These are phyloP conservation scores for Paracentrotus lividus DNA, from an alignment of 53 echinoderm and acorn worm genomes.

Conservation along the genomic window DNA sequence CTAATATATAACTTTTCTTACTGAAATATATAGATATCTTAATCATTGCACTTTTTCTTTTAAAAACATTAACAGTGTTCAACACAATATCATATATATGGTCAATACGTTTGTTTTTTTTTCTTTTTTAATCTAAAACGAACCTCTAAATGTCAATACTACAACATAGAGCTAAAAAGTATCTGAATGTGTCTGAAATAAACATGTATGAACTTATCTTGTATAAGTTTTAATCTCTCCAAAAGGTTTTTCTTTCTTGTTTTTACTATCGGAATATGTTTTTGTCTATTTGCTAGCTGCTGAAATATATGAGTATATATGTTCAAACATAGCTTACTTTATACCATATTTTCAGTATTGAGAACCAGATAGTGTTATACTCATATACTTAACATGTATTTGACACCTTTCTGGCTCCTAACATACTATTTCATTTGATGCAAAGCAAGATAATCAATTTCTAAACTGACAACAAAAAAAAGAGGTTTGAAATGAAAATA, in stretches of 20 bases:
- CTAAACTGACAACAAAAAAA: no score
- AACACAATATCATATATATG: constrained; percentile 36
- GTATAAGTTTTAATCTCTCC: no score
- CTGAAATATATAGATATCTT: constrained; percentile 64
- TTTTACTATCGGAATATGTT: neutral
- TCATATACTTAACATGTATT: no score
- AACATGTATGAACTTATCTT: neutral
- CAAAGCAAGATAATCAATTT: neutral
- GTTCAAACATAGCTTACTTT: neutral
- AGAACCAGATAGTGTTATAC: no score
- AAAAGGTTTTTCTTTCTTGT: neutral
- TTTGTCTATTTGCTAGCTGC: neutral
- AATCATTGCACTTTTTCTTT: constrained; percentile 49
- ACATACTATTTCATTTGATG: neutral
- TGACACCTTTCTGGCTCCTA: no score
- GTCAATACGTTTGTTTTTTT: neutral
- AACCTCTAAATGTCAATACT: neutral
- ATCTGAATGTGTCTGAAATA: neutral
- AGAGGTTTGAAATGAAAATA: neutral
- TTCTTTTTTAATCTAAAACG: no score
- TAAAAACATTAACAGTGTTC: constrained; percentile 16
- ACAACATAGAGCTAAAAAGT: neutral
- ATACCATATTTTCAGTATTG: no score
- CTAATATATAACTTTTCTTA: constrained; percentile 46
- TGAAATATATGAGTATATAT: neutral